Evolutionary conservation across 2,113 vertebrate genomes (phyloP).

Genomic region (Pituophis catenifer): DNA sequence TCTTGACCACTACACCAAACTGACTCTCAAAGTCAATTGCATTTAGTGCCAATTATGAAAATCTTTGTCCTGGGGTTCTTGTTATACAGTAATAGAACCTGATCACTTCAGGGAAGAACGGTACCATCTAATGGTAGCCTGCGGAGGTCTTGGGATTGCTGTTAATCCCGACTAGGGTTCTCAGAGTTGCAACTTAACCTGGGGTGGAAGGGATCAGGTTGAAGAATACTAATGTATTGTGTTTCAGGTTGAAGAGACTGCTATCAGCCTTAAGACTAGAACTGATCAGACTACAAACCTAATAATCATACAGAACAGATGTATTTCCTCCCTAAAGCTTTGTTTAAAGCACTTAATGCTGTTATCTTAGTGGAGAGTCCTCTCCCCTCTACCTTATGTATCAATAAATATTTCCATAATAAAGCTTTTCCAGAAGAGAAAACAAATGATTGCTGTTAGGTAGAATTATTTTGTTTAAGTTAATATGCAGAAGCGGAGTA

Average conservation of each 20-base stretch:
- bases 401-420: not conserved
- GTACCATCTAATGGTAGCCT: not conserved
- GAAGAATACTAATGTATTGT: not conserved
- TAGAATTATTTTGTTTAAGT: not conserved
- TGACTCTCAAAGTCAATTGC: not conserved
- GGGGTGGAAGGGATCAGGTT: not conserved
- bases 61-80: not conserved
- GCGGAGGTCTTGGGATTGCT: not conserved
- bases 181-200: not conserved
- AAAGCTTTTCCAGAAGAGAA: not conserved
- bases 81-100: not conserved
- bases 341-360: not conserved
- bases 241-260: not conserved
- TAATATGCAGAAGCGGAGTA: not conserved
- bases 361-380: not conserved
- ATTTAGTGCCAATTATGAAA: not conserved
- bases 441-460: not conserved
- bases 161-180: not conserved
- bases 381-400: rapidly evolving
- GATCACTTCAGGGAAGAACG: not conserved
- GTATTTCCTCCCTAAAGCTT: not conserved
- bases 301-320: not conserved
- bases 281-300: not conserved
- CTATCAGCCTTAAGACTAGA: not conserved
- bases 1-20: not conserved